These are phyloP conservation scores for Nymphalis polychloros DNA, from an alignment of 2,888 invertebrate species.

Conservation along the genomic window DNA sequence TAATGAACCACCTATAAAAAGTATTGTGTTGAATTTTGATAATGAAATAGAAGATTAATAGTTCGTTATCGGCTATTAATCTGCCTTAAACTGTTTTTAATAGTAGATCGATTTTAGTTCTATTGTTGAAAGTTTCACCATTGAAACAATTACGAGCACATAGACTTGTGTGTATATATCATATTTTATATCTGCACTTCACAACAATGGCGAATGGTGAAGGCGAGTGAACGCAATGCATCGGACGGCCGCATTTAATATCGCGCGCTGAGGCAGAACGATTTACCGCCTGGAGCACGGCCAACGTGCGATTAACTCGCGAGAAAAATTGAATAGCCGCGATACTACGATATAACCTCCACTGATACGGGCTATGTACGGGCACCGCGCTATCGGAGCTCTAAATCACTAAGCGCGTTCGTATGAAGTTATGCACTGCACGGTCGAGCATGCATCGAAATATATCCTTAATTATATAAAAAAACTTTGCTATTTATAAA, in stretches of 20 bases:
- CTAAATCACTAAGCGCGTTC: constrained; percentile 8
- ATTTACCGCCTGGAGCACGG: constrained; percentile 38
- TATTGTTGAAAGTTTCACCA: neutral
- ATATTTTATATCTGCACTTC: neutral
- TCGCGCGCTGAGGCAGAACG: constrained; percentile 31
- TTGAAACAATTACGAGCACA: neutral
- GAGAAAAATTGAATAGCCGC: constrained; percentile 37
- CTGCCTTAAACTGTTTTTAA: no score
- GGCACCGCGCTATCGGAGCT: constrained; percentile 5
- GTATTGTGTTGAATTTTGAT: no score
- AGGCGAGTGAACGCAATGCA: constrained; percentile 16
- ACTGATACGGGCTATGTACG: neutral
- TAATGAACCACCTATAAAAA: no score
- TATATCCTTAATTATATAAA: no score
- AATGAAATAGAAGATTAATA: no score
- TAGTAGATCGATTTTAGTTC: no score
- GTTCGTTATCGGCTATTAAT: no score
- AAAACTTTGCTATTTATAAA: no score
- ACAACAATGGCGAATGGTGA: neutral
- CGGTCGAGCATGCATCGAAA: neutral
- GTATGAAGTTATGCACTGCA: constrained; percentile 5
- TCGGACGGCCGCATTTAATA: constrained; percentile 34
- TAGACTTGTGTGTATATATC: neutral
- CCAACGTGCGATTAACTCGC: constrained; percentile 36
- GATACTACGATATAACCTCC: constrained; percentile 10